These are phyloP conservation scores for Brachyptera risi DNA, from an alignment of 2,888 invertebrate species.

Conservation along the genomic window DNA sequence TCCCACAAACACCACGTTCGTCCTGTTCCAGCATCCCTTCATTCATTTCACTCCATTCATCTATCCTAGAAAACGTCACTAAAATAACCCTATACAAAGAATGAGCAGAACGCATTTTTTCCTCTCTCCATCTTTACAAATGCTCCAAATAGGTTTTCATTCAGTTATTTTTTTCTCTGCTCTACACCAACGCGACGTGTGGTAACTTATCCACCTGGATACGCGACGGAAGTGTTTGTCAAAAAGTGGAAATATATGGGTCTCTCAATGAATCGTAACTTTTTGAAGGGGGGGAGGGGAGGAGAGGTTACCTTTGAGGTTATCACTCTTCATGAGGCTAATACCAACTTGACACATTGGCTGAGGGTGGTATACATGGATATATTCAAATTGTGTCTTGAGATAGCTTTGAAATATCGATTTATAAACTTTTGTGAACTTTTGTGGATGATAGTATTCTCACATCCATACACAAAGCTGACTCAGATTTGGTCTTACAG, in stretches of 20 bases:
- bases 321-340: not conserved
- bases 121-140: constrained; percentile 12
- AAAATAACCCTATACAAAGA: not conserved
- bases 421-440: too few species aligned
- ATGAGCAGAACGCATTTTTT: constrained; percentile 23
- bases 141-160: constrained; percentile 7
- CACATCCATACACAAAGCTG: too few species aligned
- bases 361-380: too few species aligned
- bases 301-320: not conserved
- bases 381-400: too few species aligned
- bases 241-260: not conserved
- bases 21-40: not conserved
- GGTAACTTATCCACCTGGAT: constrained; percentile 26
- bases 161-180: constrained; percentile 13
- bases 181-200: not conserved
- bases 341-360: not conserved
- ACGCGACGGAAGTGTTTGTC: constrained; percentile 17
- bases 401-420: too few species aligned
- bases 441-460: too few species aligned
- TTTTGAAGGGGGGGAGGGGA: not conserved
- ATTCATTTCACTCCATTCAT: constrained; percentile 26
- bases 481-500: too few species aligned
- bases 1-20: not conserved
- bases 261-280: too few species aligned
- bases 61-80: constrained; percentile 18